phyloP scores from a whole-genome alignment of 2,888 invertebrate species.

The Ectemnius lituratus region DNA sequence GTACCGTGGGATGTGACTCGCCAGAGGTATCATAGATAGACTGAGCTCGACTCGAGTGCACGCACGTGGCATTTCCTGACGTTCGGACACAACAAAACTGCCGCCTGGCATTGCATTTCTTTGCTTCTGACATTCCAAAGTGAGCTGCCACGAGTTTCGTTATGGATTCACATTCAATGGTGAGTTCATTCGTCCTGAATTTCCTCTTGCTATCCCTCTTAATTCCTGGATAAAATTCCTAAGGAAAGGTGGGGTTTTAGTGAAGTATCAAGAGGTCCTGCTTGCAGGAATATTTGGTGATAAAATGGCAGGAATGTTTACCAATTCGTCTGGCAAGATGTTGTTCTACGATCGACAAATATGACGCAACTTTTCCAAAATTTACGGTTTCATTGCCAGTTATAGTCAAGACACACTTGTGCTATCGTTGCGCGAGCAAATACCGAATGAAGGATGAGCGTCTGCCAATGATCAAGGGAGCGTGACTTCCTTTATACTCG shows the following conservation, averaged over 20 bases:
- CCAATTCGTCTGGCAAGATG: no score
- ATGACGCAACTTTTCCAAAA: not conserved
- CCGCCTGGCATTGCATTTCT: not conserved
- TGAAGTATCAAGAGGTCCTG: no score
- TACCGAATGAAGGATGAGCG: conserved; percentile 1
- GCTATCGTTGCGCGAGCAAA: not conserved
- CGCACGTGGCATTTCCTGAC: conserved; percentile 35
- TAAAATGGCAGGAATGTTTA: no score
- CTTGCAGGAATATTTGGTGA: no score
- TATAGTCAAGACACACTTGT: not conserved
- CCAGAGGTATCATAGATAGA: not conserved
- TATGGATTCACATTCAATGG: conserved; percentile 72
- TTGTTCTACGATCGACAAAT: no score
- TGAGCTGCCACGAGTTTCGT: conserved; percentile 44
- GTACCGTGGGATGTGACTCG: no score
- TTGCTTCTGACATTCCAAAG: conserved; percentile 5
- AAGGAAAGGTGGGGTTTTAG: no score
- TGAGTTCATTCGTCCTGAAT: conserved; percentile 48
- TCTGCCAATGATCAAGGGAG: not conserved
- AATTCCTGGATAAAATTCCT: no score
- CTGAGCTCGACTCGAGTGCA: conserved; percentile 27
- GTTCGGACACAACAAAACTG: not conserved
- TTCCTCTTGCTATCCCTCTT: not conserved
- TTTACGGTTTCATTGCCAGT: not conserved
- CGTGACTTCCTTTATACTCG: not conserved